Evolutionary conservation across 2,113 vertebrate genomes (phyloP).

Genomic region (Takifugu bimaculatus): DNA sequence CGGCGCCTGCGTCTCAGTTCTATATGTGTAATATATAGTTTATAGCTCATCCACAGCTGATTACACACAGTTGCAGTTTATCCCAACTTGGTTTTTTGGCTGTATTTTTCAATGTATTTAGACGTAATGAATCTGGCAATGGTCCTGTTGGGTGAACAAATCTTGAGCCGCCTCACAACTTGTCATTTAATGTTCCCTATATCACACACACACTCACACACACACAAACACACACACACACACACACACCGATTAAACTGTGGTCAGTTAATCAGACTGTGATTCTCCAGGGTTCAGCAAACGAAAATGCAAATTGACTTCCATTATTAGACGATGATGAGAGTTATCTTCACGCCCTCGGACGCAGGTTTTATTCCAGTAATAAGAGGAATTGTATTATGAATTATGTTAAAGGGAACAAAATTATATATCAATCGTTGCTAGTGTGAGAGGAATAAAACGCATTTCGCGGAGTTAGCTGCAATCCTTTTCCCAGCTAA

Average conservation of each 20-base stretch:
- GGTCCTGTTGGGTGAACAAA: no score
- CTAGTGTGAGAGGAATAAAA: conserved; percentile 3
- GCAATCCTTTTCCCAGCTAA: conserved; percentile 14
- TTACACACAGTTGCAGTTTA: no score
- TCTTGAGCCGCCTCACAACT: no score
- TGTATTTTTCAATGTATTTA: no score
- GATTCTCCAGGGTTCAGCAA: conserved; percentile 51
- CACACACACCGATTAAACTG: conserved; percentile 42
- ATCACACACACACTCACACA: no score
- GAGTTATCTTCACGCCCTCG: conserved; percentile 43
- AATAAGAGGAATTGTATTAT: conserved; percentile 56
- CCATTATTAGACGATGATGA: conserved; percentile 40
- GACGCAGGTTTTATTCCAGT: conserved; percentile 38
- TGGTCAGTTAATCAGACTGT: conserved; percentile 66
- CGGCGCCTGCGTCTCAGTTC: no score
- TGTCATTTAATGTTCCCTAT: no score
- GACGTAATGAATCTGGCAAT: no score
- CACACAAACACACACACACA: background rate
- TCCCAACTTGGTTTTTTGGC: no score
- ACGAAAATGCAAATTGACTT: conserved; percentile 63
- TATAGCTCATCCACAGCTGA: no score
- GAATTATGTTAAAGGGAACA: conserved; percentile 28
- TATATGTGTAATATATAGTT: no score
- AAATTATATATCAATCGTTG: conserved; percentile 19
- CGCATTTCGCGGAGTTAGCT: conserved; percentile 15